Evolutionary conservation across 2,113 vertebrate genomes (phyloP).

Genomic region (Rhinogobius similis): DNA sequence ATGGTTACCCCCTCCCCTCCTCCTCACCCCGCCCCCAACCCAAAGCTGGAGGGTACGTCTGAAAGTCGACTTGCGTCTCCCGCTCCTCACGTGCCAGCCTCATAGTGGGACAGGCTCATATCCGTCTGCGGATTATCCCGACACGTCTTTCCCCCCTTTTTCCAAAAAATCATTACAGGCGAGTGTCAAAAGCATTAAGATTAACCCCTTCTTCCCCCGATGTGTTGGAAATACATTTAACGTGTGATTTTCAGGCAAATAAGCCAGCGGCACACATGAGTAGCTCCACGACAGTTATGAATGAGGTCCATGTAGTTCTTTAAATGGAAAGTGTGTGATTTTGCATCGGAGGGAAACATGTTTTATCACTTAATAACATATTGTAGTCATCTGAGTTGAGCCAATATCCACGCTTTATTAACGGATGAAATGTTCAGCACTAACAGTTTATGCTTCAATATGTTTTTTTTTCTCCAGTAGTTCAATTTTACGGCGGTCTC

Average conservation of each 20-base stretch:
- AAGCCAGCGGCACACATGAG: constrained; percentile 77
- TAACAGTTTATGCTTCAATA: not conserved
- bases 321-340: constrained; percentile 1
- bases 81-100: constrained; percentile 31
- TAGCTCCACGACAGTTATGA: constrained; percentile 86
- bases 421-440: not conserved
- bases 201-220: constrained; percentile 44
- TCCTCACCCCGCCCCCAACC: constrained; percentile 5
- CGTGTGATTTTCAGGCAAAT: constrained; percentile 77
- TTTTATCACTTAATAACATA: constrained; percentile 3
- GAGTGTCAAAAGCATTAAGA: constrained; percentile 60
- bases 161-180: constrained; percentile 31
- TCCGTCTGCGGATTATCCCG: constrained; percentile 60
- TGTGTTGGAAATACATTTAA: constrained; percentile 58
- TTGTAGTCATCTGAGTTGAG: not conserved
- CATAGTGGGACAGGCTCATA: constrained; percentile 34
- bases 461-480: too few species aligned
- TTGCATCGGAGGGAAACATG: not conserved
- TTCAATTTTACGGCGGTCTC: too few species aligned
- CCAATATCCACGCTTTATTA: not conserved
- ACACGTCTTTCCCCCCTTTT: constrained; percentile 31
- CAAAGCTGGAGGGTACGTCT: constrained; percentile 49
- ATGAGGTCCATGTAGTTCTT: constrained; percentile 77
- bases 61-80: constrained; percentile 47
- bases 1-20: constrained; percentile 15